Percentiles rank a stretch among this genome's conserved stretches.
phyloP scores from a whole-genome alignment of 2,888 invertebrate genomes.

The Himalopsyche kuldschensis region DNA sequence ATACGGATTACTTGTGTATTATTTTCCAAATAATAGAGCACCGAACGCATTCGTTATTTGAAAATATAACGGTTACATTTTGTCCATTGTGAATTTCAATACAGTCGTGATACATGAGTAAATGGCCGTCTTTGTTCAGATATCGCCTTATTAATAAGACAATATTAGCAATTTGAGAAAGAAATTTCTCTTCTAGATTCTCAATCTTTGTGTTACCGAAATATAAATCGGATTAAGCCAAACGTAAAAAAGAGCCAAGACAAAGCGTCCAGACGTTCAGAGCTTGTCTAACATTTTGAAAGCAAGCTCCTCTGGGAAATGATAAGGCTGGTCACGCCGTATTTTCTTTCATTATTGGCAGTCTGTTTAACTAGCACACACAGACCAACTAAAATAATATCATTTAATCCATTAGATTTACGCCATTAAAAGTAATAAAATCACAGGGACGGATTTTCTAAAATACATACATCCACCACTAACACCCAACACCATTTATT shows the following conservation, averaged over 20 bases:
- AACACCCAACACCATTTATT: too few species aligned
- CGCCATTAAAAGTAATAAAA: too few species aligned
- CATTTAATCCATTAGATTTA: too few species aligned
- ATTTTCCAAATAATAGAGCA: background rate
- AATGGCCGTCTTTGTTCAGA: constrained; percentile 1
- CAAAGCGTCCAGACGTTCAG: background rate
- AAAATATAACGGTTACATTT: background rate
- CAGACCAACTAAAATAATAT: too few species aligned
- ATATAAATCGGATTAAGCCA: background rate
- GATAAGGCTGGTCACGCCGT: too few species aligned
- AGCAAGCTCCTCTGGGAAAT: too few species aligned
- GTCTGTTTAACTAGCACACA: too few species aligned
- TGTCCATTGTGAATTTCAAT: background rate
- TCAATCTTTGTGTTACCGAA: background rate
- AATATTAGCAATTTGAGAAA: background rate
- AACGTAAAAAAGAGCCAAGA: background rate
- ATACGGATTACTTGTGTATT: background rate
- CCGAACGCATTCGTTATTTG: background rate
- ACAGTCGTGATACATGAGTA: background rate
- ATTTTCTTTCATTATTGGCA: too few species aligned
- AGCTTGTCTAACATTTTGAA: background rate
- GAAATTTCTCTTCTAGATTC: background rate
- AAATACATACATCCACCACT: too few species aligned
- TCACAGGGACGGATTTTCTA: too few species aligned
- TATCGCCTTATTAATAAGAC: constrained; percentile 5